phyloP scores from a whole-genome alignment of 2,888 invertebrate genomes.

The Amiota communis region DNA sequence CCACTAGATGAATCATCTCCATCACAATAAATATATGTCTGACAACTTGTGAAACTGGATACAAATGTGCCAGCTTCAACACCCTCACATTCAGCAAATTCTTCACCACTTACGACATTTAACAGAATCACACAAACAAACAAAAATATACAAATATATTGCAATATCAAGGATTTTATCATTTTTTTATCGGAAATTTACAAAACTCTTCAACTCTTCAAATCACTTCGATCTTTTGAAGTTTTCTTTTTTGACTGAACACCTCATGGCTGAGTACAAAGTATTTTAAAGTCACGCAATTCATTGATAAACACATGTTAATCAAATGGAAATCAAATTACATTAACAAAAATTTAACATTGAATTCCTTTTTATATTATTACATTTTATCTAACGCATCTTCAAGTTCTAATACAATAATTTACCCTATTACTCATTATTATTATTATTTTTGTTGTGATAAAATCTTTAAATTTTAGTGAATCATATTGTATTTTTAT shows the following conservation, averaged over 20 bases:
- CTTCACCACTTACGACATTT: background rate
- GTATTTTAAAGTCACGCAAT: background rate
- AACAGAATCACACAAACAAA: background rate
- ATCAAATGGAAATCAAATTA: slow-evolving; percentile 16
- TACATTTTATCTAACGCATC: background rate
- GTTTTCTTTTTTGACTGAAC: slow-evolving; percentile 4
- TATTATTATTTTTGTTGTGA: background rate
- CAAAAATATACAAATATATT: background rate
- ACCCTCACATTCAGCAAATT: slow-evolving; percentile 60
- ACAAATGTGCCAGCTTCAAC: slow-evolving; percentile 53
- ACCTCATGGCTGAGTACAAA: too few relatives aligned
- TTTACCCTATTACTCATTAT: background rate
- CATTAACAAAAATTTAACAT: slow-evolving; percentile 11
- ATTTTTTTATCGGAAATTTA: background rate
- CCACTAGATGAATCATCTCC: slow-evolving; percentile 60
- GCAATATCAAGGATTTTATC: background rate
- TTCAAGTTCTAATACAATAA: too few relatives aligned
- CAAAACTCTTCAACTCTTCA: background rate
- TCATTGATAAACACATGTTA: background rate
- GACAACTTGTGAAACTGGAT: slow-evolving; percentile 58
- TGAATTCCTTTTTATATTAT: slow-evolving; percentile 21
- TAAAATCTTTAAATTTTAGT: too few relatives aligned
- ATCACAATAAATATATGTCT: slow-evolving; percentile 66
- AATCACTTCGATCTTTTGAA: background rate
- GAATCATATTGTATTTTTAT: too few relatives aligned